A percentile compares a stretch with the other conserved stretches of the same genome.
Conservation (phyloP, 2,797 vertebrate species). For the Chloroceryle amazona region DNA sequence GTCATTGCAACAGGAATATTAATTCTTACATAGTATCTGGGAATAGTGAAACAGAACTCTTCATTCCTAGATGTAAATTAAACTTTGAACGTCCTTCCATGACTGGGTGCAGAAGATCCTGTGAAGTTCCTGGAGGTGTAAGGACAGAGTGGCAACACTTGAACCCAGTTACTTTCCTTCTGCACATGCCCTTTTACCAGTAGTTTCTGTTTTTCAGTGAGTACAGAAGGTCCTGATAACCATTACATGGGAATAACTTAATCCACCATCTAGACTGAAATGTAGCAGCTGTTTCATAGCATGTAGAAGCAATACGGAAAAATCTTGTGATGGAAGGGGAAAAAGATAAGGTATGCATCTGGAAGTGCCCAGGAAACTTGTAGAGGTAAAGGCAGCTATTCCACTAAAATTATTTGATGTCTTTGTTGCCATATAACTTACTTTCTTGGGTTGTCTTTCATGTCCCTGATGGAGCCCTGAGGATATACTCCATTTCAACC, state of each 20-base stretch:
- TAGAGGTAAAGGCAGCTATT: constrained; percentile 52
- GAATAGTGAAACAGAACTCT: background rate
- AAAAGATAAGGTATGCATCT: background rate
- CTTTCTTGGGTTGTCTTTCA: constrained; percentile 73
- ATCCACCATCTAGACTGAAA: constrained; percentile 59
- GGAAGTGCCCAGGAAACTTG: constrained; percentile 35
- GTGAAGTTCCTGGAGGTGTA: background rate
- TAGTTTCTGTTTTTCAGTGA: constrained; percentile 9
- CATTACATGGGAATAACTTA: constrained; percentile 44
- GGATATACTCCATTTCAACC: constrained; percentile 71
- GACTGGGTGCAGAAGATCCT: background rate
- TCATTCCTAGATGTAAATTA: background rate
- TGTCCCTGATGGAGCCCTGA: constrained; percentile 68
- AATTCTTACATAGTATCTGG: background rate
- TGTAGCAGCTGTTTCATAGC: constrained; percentile 46
- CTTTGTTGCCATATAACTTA: constrained; percentile 71
- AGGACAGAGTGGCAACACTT: background rate
- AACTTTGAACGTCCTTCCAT: background rate
- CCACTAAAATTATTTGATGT: constrained; percentile 68
- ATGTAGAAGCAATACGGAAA: background rate
- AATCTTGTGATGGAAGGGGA: background rate
- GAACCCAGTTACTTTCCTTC: background rate
- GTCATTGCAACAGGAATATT: background rate
- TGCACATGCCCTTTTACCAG: background rate
- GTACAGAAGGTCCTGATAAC: background rate